A percentile compares a stretch with the other conserved stretches of the same genome.
These are phyloP conservation scores for Macrotis lagotis DNA, from an alignment of 2,113 vertebrate species.

Conservation along the genomic window DNA sequence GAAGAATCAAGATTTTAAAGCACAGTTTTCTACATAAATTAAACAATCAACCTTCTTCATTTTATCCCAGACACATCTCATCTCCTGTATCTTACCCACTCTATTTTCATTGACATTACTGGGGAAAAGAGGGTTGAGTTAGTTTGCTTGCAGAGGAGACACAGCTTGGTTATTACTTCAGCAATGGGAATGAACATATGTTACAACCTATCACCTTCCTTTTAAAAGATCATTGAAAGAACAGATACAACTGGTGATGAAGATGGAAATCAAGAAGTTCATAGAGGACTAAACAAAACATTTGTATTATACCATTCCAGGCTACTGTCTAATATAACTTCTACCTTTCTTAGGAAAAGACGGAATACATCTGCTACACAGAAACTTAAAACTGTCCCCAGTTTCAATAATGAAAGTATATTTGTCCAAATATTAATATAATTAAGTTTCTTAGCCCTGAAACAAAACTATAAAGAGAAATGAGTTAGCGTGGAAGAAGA, in stretches of 20 bases:
- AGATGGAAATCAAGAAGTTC: slow-evolving; percentile 19
- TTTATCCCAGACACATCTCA: slow-evolving; percentile 39
- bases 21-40: slow-evolving; percentile 71
- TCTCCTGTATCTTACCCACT: slow-evolving; percentile 37
- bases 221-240: slow-evolving; percentile 37
- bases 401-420: not conserved
- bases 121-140: not conserved
- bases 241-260: not conserved
- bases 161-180: not conserved
- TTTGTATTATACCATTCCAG: not conserved
- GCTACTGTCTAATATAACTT: slow-evolving; percentile 19
- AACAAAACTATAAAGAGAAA: slow-evolving; percentile 29
- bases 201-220: not conserved
- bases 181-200: slow-evolving; percentile 5
- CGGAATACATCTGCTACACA: not conserved
- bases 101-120: slow-evolving; percentile 17
- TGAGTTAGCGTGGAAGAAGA: not conserved
- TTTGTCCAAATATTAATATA: slow-evolving; percentile 15
- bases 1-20: slow-evolving; percentile 64
- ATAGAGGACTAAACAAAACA: slow-evolving; percentile 42
- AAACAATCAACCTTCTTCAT: slow-evolving; percentile 41
- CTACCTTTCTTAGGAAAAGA: slow-evolving; percentile 35
- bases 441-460: slow-evolving; percentile 8
- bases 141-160: not conserved
- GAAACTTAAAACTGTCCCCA: slow-evolving; percentile 25